phyloP scores from a whole-genome alignment of 2,113 vertebrate genomes.

The Phylloscopus whistleri region DNA sequence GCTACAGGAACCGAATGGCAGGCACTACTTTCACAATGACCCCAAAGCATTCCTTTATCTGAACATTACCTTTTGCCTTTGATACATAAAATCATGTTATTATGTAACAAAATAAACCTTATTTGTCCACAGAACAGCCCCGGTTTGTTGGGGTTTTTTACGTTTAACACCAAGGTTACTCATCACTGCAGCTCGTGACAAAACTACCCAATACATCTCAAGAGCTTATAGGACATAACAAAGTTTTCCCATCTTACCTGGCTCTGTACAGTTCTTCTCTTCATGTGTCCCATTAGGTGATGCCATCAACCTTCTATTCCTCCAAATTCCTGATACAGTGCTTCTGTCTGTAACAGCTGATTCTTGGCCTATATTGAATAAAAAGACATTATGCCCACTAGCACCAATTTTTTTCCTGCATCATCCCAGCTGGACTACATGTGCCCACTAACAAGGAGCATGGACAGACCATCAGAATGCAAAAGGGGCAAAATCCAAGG shows the following conservation, averaged over 20 bases:
- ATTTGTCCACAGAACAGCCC: background rate
- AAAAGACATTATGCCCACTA: background rate
- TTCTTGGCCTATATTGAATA: conserved; percentile 76
- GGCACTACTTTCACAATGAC: background rate
- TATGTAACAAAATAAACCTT: background rate
- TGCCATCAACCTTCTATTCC: conserved; percentile 86
- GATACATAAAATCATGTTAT: background rate
- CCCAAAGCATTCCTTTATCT: background rate
- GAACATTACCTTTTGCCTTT: background rate
- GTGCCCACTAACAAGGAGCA: background rate
- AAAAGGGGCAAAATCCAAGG: background rate
- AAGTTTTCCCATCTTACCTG: conserved; percentile 75
- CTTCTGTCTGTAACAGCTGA: conserved; percentile 68
- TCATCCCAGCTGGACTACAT: background rate
- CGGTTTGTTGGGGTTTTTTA: background rate
- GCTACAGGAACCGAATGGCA: background rate
- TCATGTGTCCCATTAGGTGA: conserved; percentile 75
- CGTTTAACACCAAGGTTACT: background rate
- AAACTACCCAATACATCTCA: background rate
- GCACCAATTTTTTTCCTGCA: background rate
- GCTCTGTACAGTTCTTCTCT: conserved; percentile 90
- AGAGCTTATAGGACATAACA: background rate
- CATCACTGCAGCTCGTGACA: background rate
- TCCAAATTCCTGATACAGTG: conserved; percentile 76
- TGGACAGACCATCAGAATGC: background rate